A percentile compares a stretch with the other conserved stretches of the same genome.
Evolutionary conservation across 2,797 vertebrate species (phyloP).

Genomic region (Thaleichthys pacificus): DNA sequence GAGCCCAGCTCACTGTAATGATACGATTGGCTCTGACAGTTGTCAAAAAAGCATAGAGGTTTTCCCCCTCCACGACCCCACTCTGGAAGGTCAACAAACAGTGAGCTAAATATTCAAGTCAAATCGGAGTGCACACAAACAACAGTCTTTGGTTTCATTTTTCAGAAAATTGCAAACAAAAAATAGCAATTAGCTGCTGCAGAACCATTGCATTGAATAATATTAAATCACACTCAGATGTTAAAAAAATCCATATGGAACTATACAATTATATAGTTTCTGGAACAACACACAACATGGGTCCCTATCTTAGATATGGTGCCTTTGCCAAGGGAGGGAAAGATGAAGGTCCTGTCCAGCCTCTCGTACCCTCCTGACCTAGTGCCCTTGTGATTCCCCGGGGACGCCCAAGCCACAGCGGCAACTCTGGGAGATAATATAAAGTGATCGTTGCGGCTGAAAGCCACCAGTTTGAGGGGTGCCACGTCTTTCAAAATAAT

Average conservation of each 20-base stretch:
- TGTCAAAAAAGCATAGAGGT: conserved; percentile 21
- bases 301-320: neutral
- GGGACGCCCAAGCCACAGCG: neutral
- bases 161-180: neutral
- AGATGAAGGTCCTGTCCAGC: neutral
- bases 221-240: no score
- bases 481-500: conserved; percentile 3
- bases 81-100: conserved; percentile 24
- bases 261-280: no score
- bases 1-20: conserved; percentile 21
- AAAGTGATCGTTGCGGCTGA: neutral
- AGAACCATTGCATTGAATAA: no score
- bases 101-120: conserved; percentile 11
- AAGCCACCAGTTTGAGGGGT: neutral
- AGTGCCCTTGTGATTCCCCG: conserved; percentile 3
- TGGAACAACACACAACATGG: no score
- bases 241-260: no score
- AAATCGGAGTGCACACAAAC: neutral
- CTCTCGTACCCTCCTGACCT: neutral
- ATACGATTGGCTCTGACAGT: conserved; percentile 49
- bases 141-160: neutral
- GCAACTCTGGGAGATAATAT: neutral
- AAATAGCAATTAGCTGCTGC: neutral
- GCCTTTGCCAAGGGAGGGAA: neutral
- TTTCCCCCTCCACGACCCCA: conserved; percentile 30